These are phyloP conservation scores for Spilogale gracilis DNA, from an alignment of 2,113 vertebrate species.

Conservation along the genomic window DNA sequence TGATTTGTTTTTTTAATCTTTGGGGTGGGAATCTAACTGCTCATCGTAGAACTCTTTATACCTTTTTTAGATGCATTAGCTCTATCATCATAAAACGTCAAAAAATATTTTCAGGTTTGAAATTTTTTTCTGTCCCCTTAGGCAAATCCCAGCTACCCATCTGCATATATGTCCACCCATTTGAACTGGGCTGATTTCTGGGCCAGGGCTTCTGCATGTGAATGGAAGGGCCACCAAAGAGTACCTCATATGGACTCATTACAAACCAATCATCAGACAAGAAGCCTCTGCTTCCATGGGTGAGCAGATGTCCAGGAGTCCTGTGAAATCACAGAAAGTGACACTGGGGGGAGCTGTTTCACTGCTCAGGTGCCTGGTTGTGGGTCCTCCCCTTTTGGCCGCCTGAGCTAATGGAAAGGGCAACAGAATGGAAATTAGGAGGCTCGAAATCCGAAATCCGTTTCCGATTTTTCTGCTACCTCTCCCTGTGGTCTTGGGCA, in stretches of 20 bases:
- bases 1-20: slow-evolving; percentile 20
- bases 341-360: slow-evolving; percentile 76
- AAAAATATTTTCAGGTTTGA: not conserved
- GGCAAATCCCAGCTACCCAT: not conserved
- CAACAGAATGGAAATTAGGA: not conserved
- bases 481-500: not conserved
- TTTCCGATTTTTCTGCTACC: not conserved
- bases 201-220: not conserved
- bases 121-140: slow-evolving; percentile 4
- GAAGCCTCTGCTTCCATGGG: not conserved
- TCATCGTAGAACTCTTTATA: not conserved
- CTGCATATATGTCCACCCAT: not conserved
- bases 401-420: not conserved
- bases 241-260: not conserved
- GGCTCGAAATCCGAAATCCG: slow-evolving; percentile 12
- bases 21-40: not conserved
- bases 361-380: not conserved
- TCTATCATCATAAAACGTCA: not conserved
- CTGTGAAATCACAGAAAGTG: not conserved
- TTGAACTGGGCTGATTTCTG: not conserved
- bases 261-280: not conserved
- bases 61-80: not conserved
- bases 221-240: not conserved
- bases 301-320: not conserved
- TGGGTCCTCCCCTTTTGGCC: not conserved